Base-by-base conservation (phyloP, 2,113 vertebrate genomes). In the Athene cunicularia region DNA sequence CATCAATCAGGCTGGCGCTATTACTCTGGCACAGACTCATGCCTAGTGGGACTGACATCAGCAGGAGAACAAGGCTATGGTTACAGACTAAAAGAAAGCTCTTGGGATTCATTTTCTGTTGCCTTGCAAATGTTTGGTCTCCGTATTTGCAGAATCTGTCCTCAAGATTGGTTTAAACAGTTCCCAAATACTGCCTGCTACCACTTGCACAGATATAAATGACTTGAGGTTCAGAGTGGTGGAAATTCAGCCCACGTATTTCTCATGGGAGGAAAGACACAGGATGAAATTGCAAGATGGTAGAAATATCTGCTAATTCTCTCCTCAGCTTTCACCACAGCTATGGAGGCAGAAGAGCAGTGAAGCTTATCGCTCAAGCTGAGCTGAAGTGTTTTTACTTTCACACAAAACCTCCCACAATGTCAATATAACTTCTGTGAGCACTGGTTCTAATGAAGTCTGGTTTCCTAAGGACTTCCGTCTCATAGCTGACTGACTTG, bases 321-420 rank as follows among this genome's bases (percentile, higher is more conserved):
- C 80, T 93, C 70, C 74, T 93, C 86, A 58, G 94, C 62, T 91
- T 80, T 91, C 77, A 87, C 62, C 45, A 70, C 16, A 45, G 84
- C 80, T 76, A 75, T 37, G 70, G 74, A 93, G 50, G 77, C 86
- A 91, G 94, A 93, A 72, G 22, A 59, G 85, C 67, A 93, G 74
- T 3, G 27, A 91, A 94, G 73, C 84, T 85, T 96, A 94, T 96
- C 30, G 12, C 87, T 95, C 92, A 96, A 76, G 85, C 93, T 94
- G 93, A 96, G 87, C 71, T 41, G 74, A 88, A 94, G 79, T 70
- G 87, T 43, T 94, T 85, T 90, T 58, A 21, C 84, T 95, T 95
- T 92, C 90, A 70, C 93, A 93, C 77, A 95, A 93, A 92, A 90
- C 91, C 93, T 96, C 96, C 95, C 93, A 93, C 90, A 93, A 93